phyloP scores from a whole-genome alignment of 2,888 invertebrate genomes.

The Caenorhabditis imperialis region DNA sequence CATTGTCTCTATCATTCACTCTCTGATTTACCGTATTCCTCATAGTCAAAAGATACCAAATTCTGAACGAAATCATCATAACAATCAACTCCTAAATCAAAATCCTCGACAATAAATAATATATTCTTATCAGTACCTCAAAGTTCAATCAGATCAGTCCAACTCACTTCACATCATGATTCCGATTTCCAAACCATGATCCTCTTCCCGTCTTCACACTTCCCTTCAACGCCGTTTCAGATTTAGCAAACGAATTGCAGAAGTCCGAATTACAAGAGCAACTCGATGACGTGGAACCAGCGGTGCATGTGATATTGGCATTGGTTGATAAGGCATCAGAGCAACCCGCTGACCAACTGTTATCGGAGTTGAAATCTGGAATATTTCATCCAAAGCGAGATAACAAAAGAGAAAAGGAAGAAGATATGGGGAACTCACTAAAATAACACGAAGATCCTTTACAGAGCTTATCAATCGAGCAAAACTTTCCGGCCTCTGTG shows the following conservation, averaged over 20 bases:
- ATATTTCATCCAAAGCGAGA: neutral
- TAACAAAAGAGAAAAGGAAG: too few species aligned
- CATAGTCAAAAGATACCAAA: too few species aligned
- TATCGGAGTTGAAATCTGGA: slow-evolving; percentile 24
- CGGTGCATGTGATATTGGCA: slow-evolving; percentile 31
- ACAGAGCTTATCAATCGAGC: slow-evolving; percentile 61
- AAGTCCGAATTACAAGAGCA: slow-evolving; percentile 49
- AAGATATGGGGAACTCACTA: slow-evolving; percentile 15
- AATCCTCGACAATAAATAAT: too few species aligned
- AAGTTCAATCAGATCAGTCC: too few species aligned
- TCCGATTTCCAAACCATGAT: neutral
- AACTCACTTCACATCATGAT: neutral
- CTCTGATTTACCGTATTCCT: too few species aligned
- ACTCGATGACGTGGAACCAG: slow-evolving; percentile 2
- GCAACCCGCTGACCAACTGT: slow-evolving; percentile 47
- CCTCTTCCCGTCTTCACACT: neutral
- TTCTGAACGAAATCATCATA: too few species aligned
- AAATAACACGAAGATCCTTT: slow-evolving; percentile 58
- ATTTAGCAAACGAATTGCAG: slow-evolving; percentile 39
- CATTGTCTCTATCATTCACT: too few species aligned
- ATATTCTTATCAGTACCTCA: too few species aligned
- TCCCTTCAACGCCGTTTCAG: slow-evolving; percentile 17
- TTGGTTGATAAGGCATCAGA: slow-evolving; percentile 9
- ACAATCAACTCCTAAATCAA: too few species aligned
- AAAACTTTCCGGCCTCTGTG: slow-evolving; percentile 53